Conservation (phyloP, 2,797 vertebrate species). For the Takifugu ocellatus region DNA sequence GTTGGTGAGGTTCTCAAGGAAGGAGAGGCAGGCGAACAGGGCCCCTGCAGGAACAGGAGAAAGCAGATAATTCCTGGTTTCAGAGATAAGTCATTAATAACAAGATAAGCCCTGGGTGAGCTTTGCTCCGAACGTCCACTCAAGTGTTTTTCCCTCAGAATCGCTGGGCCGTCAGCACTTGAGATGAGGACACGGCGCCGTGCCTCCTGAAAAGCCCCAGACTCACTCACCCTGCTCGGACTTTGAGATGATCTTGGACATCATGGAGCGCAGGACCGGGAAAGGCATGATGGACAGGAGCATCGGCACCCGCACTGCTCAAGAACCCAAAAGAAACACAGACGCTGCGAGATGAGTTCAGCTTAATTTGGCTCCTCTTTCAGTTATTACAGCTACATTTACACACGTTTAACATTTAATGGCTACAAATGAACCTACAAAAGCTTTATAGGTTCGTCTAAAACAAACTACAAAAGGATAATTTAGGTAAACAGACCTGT, state of each 20-base stretch:
- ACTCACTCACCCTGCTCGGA: constrained; percentile 87
- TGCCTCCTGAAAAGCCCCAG: constrained; percentile 7
- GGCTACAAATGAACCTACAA: not conserved
- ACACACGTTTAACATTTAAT: too few relatives aligned
- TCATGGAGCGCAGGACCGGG: constrained; percentile 89
- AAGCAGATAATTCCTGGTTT: not conserved
- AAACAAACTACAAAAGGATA: not conserved
- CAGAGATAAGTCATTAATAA: not conserved
- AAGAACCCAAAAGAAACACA: constrained; percentile 16
- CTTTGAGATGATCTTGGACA: constrained; percentile 87
- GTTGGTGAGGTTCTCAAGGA: constrained; percentile 80
- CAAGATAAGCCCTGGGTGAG: not conserved
- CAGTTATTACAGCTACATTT: too few relatives aligned
- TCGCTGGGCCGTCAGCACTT: not conserved
- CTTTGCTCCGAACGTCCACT: not conserved
- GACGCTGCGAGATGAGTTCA: too few relatives aligned
- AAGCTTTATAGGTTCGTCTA: too few relatives aligned
- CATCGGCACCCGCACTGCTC: constrained; percentile 83
- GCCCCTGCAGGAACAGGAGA: constrained; percentile 74
- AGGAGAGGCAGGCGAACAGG: constrained; percentile 89
- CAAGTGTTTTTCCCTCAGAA: constrained; percentile 17
- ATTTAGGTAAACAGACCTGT: constrained; percentile 16
- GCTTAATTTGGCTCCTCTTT: too few relatives aligned
- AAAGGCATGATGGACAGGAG: constrained; percentile 84
- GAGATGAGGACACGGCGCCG: constrained; percentile 3